Base-by-base conservation (phyloP, 2,113 vertebrate genomes). In the Emydura subglobosa region DNA sequence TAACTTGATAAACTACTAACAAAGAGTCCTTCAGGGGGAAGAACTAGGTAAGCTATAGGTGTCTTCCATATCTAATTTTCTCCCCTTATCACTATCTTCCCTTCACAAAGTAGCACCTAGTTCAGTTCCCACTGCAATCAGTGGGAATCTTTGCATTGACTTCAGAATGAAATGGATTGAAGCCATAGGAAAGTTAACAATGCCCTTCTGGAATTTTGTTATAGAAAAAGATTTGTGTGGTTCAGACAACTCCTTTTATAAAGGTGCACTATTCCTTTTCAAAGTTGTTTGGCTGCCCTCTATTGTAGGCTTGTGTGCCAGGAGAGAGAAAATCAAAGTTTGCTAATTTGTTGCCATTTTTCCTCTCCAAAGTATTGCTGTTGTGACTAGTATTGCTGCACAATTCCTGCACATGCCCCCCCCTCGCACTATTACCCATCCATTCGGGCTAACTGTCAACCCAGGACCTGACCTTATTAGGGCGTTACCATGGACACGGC, bases 221-320 rank as follows among this genome's bases (percentile, higher is more conserved):
- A 47, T 27, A 78, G 12, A 44, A 42, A 22, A 78, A 47, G 11
- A 47, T 78, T 39, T 39, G n/a, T 39, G 34, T 10, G 34, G 16
- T 34, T 72, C 34, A 39, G n/a, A 17, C 21, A 39, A 39, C 16
- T 72, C 61, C 34, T 72, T 72, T 72, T 39, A n/a, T 72, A 72
- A 6, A 5, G 5, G 42, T 4, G 10, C 74, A 42, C 42, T 6
- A 14, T 57, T 79, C 34, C 31, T 49, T 4, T 8, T 27, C 42
- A 42, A 42, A 1, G 1, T 44, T 22, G 53, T 0, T 1, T 7
- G 39, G 86, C 83, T 61, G 88, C 85, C 84, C 85, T 55, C 92
- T 91, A 29, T 55, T 1, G 79, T 76, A 47, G 42, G 68, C 12
- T 7, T 0, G 0, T 5, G 29, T 2, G 0, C 42, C 57, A 49